Base-by-base conservation (phyloP, 1,140 invertebrate species). In the Diachasma alloeum region DNA sequence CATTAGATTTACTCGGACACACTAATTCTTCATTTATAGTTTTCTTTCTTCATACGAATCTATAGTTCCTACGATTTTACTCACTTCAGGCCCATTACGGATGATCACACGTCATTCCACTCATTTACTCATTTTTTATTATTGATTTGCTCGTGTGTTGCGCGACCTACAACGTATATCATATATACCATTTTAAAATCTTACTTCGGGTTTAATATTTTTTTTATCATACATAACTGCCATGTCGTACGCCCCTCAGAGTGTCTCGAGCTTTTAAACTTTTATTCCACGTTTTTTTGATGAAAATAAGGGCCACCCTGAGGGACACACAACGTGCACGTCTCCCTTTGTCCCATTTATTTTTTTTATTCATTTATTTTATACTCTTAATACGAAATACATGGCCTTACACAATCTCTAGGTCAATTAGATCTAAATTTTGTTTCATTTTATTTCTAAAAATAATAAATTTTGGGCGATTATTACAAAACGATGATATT, bases 381-480 rank as follows among this genome's bases (percentile, higher is more conserved):
- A 80, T 68, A 31, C 67, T 72, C 70, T 86, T 84, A 79, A 84
- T 85, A 87, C 72, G 82, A 85, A 86, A 86, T 87, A 87, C 81
- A 86, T 87, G 84, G 79, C 80, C 84, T 86, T 87, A 87, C 53
- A 84, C 67, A 76, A 82, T 82, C 72, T 80, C 78, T 85, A 84
- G 48, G 80, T 78, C 80, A 59, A 70, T 83, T 72, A 83, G 73
- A 76, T 63, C 68, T 82, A 78, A 79, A 67, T 68, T 73, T 77
- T 75, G 42, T 71, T 66, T 48, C 63, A 68, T 3, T 36, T 63
- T 56, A 78, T 71, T 56, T 31, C 56, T 74, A 37, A 70, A 59
- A 59, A 70, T 39, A 72, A 78, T 72, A 8, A 69, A 9, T 79
- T 79, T 81, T 73, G 37, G 63, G 66, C 48, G 59, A 19, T 42